phyloP scores from a whole-genome alignment of 2,888 invertebrate genomes.

The Drosophila anomalipes region DNA sequence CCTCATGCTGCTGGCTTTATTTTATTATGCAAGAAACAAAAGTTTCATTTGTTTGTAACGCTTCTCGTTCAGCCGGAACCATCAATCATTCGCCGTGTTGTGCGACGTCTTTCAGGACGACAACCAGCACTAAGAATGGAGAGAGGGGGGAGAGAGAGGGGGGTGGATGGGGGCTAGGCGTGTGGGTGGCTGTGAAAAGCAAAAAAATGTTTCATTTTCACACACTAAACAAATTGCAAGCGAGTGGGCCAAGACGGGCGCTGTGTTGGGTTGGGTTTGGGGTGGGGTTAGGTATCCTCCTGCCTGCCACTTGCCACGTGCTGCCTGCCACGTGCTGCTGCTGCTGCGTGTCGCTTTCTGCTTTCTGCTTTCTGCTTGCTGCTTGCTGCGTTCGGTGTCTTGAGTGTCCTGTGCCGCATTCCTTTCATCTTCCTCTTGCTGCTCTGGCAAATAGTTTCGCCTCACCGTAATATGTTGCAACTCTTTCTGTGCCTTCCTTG shows the following conservation, averaged over 20 bases:
- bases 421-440: slow-evolving; percentile 32
- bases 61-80: slow-evolving; percentile 73
- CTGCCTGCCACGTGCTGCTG: slow-evolving; percentile 32
- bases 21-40: slow-evolving; percentile 81
- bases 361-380: slow-evolving; percentile 26
- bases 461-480: slow-evolving; percentile 31
- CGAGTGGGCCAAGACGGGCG: slow-evolving; percentile 19
- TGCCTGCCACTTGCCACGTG: slow-evolving; percentile 43
- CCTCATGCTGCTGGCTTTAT: slow-evolving; percentile 41
- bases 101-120: slow-evolving; percentile 60
- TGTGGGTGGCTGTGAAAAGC: slow-evolving; percentile 15
- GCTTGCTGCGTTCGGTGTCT: slow-evolving; percentile 22
- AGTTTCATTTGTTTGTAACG: slow-evolving; percentile 80
- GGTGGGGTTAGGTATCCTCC: slow-evolving; percentile 7
- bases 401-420: slow-evolving; percentile 47
- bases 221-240: slow-evolving; percentile 79
- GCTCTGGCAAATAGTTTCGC: slow-evolving; percentile 35
- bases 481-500: slow-evolving; percentile 8
- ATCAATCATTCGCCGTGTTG: slow-evolving; percentile 80
- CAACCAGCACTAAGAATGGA: slow-evolving; percentile 13
- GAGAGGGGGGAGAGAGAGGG: too few species aligned
- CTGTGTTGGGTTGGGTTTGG: not conserved
- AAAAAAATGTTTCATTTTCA: slow-evolving; percentile 75
- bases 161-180: not conserved
- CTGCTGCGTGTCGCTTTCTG: slow-evolving; percentile 22